phyloP scores from a whole-genome alignment of 2,113 vertebrate species.

The Ptychochromis oligacanthus region DNA sequence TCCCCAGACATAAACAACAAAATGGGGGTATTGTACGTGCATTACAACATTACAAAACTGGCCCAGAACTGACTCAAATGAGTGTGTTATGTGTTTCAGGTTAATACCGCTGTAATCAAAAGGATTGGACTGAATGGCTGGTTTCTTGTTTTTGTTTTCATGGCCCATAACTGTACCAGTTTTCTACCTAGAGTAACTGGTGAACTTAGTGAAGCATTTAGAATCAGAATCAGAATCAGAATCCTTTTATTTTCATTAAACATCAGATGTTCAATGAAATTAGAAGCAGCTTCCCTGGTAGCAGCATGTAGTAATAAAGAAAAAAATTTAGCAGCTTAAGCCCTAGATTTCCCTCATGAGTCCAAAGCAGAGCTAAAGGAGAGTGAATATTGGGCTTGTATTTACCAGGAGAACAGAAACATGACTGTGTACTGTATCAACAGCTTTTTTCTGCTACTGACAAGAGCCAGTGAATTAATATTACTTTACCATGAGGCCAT shows the following conservation, averaged over 20 bases:
- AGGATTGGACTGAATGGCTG: background rate
- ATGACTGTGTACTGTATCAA: background rate
- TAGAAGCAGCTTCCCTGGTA: too few species aligned
- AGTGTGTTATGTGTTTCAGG: background rate
- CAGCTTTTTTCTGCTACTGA: background rate
- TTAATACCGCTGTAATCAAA: background rate
- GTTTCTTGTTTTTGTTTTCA: background rate
- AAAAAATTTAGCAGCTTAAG: background rate
- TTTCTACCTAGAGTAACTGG: background rate
- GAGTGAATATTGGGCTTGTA: background rate
- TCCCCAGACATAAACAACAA: background rate
- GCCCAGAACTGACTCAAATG: background rate
- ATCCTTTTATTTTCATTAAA: too few species aligned
- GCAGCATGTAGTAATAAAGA: too few species aligned
- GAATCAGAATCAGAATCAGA: too few species aligned
- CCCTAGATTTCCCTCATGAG: background rate
- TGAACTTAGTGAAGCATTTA: background rate
- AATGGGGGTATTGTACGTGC: background rate
- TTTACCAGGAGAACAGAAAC: background rate
- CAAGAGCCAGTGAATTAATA: too few species aligned
- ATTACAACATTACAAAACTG: background rate
- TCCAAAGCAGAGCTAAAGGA: background rate
- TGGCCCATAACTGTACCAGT: background rate
- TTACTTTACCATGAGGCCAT: background rate
- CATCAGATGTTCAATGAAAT: too few species aligned